Evolutionary conservation across 2,888 invertebrate genomes (phyloP).

Genomic region (Agrochola circellaris): DNA sequence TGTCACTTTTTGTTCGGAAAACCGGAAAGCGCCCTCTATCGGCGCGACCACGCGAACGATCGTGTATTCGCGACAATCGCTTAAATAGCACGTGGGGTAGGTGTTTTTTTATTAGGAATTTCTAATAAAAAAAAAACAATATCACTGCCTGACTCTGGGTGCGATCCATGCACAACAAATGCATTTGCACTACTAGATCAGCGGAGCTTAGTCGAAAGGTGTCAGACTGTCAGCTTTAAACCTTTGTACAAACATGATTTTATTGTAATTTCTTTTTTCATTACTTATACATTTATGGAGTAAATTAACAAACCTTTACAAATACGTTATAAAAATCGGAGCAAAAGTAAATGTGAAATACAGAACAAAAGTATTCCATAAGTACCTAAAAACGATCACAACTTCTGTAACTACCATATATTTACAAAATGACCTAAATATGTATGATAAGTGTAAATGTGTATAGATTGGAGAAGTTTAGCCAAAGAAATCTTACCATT

Average conservation of each 20-base stretch:
- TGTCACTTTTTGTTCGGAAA: too few species aligned
- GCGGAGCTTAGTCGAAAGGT: not conserved
- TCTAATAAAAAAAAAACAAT: not conserved
- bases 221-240: slow-evolving; percentile 44
- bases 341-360: not conserved
- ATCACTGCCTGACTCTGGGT: not conserved
- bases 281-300: not conserved
- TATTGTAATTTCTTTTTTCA: slow-evolving; percentile 10
- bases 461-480: slow-evolving; percentile 66
- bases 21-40: too few species aligned
- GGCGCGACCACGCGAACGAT: too few species aligned
- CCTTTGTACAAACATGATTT: slow-evolving; percentile 44
- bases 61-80: too few species aligned
- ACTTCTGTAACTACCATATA: not conserved
- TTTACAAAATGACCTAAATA: not conserved
- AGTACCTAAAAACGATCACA: not conserved
- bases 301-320: not conserved
- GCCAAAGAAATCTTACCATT: slow-evolving; percentile 78
- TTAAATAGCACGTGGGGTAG: too few species aligned
- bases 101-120: too few species aligned
- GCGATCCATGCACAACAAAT: not conserved
- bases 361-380: not conserved
- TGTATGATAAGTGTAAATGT: slow-evolving; percentile 48
- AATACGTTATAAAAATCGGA: not conserved
- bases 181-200: not conserved